These are phyloP conservation scores for Isotomurus palustris DNA, from an alignment of 2,888 invertebrate species.

Conservation along the genomic window DNA sequence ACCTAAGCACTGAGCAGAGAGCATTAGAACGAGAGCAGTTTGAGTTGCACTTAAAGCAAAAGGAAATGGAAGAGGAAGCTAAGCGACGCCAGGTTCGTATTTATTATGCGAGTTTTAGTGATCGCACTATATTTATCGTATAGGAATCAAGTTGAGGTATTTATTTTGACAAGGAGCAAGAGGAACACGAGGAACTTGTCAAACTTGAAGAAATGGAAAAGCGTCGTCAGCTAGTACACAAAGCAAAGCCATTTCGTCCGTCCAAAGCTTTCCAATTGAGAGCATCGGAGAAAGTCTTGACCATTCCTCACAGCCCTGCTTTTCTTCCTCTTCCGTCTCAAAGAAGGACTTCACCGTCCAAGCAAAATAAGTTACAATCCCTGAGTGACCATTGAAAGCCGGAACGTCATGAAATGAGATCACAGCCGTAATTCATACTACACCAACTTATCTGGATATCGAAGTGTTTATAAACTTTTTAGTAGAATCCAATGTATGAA, in stretches of 20 bases:
- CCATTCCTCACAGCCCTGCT: slow-evolving; percentile 61
- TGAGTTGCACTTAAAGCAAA: slow-evolving; percentile 55
- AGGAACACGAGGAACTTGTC: slow-evolving; percentile 55
- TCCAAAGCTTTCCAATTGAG: slow-evolving; percentile 50
- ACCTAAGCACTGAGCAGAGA: slow-evolving; percentile 62
- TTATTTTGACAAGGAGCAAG: slow-evolving; percentile 51
- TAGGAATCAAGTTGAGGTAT: background rate
- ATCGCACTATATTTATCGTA: slow-evolving; percentile 7
- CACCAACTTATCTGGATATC: too few species aligned
- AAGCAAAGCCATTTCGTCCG: slow-evolving; percentile 60
- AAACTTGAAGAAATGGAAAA: slow-evolving; percentile 29
- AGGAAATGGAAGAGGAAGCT: slow-evolving; percentile 57
- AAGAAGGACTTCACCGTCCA: slow-evolving; percentile 13
- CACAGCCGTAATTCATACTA: too few species aligned
- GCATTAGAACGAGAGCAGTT: slow-evolving; percentile 60
- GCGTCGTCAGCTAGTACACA: slow-evolving; percentile 53
- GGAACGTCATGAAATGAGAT: too few species aligned
- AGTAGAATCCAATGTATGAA: too few species aligned
- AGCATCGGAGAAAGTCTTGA: slow-evolving; percentile 57
- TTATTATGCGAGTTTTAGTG: too few species aligned
- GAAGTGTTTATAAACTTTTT: too few species aligned
- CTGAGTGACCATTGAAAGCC: too few species aligned
- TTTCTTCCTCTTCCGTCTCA: slow-evolving; percentile 40
- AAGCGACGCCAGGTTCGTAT: slow-evolving; percentile 47
- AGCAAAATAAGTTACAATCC: too few species aligned